phyloP scores from a whole-genome alignment of 2,888 invertebrate species.

The Onchidella celtica region DNA sequence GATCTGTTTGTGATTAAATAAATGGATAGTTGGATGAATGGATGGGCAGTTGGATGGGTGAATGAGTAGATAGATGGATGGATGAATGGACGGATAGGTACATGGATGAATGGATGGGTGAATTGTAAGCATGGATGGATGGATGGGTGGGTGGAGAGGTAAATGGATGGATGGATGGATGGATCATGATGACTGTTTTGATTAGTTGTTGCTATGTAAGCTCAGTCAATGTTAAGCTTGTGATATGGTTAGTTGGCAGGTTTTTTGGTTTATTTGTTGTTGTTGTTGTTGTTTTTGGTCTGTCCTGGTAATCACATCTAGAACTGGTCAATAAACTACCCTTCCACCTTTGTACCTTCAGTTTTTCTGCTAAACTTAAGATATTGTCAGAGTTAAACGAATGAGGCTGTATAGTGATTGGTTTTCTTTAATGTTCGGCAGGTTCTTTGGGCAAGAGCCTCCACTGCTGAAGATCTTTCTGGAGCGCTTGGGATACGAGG shows the following conservation, averaged over 20 bases:
- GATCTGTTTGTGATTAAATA: too few relatives aligned
- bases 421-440: constrained; percentile 51
- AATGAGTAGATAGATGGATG: not conserved
- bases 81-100: not conserved
- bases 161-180: too few relatives aligned
- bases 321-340: not conserved
- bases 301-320: not conserved
- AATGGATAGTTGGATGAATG: not conserved
- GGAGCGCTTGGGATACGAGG: constrained; percentile 95
- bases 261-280: not conserved
- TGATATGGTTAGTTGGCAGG: not conserved
- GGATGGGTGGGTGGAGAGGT: too few relatives aligned
- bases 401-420: too few relatives aligned
- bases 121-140: not conserved
- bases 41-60: not conserved
- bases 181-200: too few relatives aligned
- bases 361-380: too few relatives aligned
- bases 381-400: too few relatives aligned
- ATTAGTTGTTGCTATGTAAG: too few relatives aligned
- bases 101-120: not conserved
- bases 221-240: too few relatives aligned
- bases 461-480: constrained; percentile 93
- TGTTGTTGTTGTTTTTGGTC: not conserved
- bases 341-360: not conserved
- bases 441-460: constrained; percentile 95